These are phyloP conservation scores for Osmerus eperlanus DNA, from an alignment of 2,113 vertebrate genomes.

Conservation along the genomic window DNA sequence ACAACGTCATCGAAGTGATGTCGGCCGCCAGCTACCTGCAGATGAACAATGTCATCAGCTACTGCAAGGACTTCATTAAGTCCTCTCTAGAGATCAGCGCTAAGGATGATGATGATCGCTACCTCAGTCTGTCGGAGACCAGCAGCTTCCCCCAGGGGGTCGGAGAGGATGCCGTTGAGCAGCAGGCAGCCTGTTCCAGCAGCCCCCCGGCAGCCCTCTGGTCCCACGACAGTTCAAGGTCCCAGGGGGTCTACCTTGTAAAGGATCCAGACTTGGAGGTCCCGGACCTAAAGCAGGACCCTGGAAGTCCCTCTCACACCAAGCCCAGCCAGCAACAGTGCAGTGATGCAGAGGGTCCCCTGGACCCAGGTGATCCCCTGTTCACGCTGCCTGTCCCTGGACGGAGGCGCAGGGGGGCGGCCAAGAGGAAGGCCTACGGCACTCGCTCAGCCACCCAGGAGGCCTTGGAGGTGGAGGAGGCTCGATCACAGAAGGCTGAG, in stretches of 20 bases:
- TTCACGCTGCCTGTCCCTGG: constrained; percentile 62
- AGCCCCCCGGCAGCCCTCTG: constrained; percentile 67
- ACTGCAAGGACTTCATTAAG: constrained; percentile 96
- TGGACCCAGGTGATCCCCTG: constrained; percentile 60
- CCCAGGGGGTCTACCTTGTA: constrained; percentile 55
- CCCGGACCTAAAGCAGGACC: constrained; percentile 41
- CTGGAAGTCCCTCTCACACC: constrained; percentile 20
- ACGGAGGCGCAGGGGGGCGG: constrained; percentile 55
- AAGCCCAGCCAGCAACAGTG: constrained; percentile 44
- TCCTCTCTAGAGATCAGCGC: constrained; percentile 85
- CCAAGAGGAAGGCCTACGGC: constrained; percentile 58
- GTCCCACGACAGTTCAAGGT: constrained; percentile 64
- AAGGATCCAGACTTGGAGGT: constrained; percentile 58
- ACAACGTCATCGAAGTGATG: constrained; percentile 98
- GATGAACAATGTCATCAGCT: constrained; percentile 95
- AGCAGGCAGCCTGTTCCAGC: constrained; percentile 53
- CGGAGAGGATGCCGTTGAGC: constrained; percentile 55
- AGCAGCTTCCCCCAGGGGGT: constrained; percentile 59
- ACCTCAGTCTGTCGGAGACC: constrained; percentile 81
- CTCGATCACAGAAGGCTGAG: constrained; percentile 66
- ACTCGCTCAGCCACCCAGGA: constrained; percentile 51
- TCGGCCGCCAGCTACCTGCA: constrained; percentile 96
- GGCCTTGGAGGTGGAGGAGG: constrained; percentile 66
- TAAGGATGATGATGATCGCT: constrained; percentile 79
- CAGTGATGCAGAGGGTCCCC: constrained; percentile 53